Base-by-base conservation (phyloP, 2,797 vertebrate genomes). In the Aselliscus stoliczkanus region DNA sequence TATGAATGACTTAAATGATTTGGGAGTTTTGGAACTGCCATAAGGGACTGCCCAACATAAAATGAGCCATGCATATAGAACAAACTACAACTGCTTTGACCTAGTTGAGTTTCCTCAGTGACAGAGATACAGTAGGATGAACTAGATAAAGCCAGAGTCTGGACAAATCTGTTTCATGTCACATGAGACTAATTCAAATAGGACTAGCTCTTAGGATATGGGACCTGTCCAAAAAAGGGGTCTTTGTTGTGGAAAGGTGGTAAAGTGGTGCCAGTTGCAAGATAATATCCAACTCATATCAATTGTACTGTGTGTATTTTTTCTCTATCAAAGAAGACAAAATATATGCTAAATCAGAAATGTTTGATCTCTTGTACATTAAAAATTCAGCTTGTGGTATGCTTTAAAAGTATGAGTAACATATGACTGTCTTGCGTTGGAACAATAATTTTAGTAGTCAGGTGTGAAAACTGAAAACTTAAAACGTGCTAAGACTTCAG, bases 1-100 rank as follows among this genome's bases (percentile, higher is more conserved):
- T 75, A 73, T 90, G 86, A 83, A 60, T 88, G 52, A 75, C 47
- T 93, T 95, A 65, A 93, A 72, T 89, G 47, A 64, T 88, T 93
- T 95, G 42, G 29, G 56, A 89, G 13, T 69, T 97, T 91, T 31
- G 25, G 13, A 83, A 77, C 25, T 72, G 8, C 34, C 27, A 50
- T 56, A 4, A 39, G 20, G 75, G 31, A 81, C 37, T 80, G 20
- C 23, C n/a, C 58, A 75, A 72, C n/a, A 15, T 92, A 80, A 76
- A 94, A 87, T 64, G 15, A 67, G 37, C 31, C 21, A 60, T 56
- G 13, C 8, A 29, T 60, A 34, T 64, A 9, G 44, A 88, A 80
- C 47, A 90, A 82, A 65, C 23, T 72, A 37, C 42, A 91, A 65
- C 6, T 96, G 54, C 62, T 77, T 90, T 96, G 44, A 79, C 25